Percentiles rank a stretch among this genome's conserved stretches.
These are phyloP conservation scores for Clarias magur DNA, from an alignment of 2,113 vertebrate genomes.

Conservation along the genomic window DNA sequence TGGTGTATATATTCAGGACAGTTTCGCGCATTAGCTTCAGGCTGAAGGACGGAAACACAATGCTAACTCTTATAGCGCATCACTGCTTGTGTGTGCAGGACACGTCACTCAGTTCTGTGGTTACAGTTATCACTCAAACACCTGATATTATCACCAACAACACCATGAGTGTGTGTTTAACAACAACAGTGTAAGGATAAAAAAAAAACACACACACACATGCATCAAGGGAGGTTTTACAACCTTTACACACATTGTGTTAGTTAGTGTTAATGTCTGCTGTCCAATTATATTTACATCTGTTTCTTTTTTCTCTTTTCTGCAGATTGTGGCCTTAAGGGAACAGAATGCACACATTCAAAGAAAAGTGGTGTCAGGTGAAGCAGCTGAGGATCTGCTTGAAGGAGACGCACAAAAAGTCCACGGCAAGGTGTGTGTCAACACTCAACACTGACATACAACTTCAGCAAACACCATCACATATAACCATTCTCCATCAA, in stretches of 20 bases:
- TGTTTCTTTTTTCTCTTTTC: slow-evolving; percentile 28
- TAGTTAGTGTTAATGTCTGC: neutral
- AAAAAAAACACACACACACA: too few relatives aligned
- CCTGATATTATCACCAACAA: neutral
- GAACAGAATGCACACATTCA: slow-evolving; percentile 98
- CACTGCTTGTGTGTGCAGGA: slow-evolving; percentile 21
- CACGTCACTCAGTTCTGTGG: slow-evolving; percentile 36
- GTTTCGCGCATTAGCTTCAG: neutral
- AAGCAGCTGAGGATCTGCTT: slow-evolving; percentile 85
- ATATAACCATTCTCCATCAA: neutral
- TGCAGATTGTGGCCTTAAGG: slow-evolving; percentile 92
- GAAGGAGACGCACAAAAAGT: slow-evolving; percentile 88
- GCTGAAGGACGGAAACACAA: neutral
- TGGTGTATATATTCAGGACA: neutral
- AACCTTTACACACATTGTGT: neutral
- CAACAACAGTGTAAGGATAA: neutral
- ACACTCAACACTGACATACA: neutral
- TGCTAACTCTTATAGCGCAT: slow-evolving; percentile 49
- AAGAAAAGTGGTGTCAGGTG: slow-evolving; percentile 92
- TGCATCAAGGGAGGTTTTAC: neutral
- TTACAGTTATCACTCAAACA: slow-evolving; percentile 51
- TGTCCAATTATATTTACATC: neutral
- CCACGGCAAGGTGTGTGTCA: slow-evolving; percentile 84
- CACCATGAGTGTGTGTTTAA: neutral
- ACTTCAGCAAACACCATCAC: neutral